Evolutionary conservation across 2,888 invertebrate genomes (phyloP), one percentile per base, ranked within the genome.

Genomic region (Tenthredo notha): DNA sequence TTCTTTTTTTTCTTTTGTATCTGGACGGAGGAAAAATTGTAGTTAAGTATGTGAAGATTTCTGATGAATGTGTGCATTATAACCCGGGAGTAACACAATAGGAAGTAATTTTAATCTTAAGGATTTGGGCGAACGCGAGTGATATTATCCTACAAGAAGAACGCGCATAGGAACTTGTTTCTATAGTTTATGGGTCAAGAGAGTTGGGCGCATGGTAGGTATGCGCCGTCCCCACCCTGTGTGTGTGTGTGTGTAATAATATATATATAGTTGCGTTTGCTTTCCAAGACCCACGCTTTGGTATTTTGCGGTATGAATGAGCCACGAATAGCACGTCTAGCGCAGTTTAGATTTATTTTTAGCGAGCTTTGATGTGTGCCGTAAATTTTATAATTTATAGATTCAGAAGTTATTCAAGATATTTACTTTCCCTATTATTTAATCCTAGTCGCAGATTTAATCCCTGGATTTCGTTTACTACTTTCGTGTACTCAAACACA

Each of bases 161-260:
- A 21, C 25, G 43, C n/a, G 37, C 15, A 29, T 29, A 77, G 33
- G 82, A 90, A 91, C 91, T 89, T 87, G 91, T 90, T 91, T 89
- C 89, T 88, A 89, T 88, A 89, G 84, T 91, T 91, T 91, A 90
- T 91, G 89, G 90, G 90, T 90, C 89, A 90, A 88, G 88, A 89
- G 86, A 88, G 83, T 77, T 77, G 58, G 77, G 77, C 43, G 84
- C 50, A 80, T 77, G 74, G 67, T 25, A 21, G 37, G 50, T 58
- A 58, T 58, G 67, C 67, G 67, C 61, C 83, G 67, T 50, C 47
- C 47, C 67, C 67, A 47, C 67, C 4, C 43, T 61, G 61, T 40
- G 33, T 78, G 21, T 47, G 61, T 61, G 61, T 40, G 33, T 78
- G 21, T 47, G 29, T 47, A 47, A 43, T 43, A 43, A 47, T 47